These are phyloP conservation scores for Spisula subtruncata DNA, from an alignment of 2,888 invertebrate genomes.

Conservation along the genomic window DNA sequence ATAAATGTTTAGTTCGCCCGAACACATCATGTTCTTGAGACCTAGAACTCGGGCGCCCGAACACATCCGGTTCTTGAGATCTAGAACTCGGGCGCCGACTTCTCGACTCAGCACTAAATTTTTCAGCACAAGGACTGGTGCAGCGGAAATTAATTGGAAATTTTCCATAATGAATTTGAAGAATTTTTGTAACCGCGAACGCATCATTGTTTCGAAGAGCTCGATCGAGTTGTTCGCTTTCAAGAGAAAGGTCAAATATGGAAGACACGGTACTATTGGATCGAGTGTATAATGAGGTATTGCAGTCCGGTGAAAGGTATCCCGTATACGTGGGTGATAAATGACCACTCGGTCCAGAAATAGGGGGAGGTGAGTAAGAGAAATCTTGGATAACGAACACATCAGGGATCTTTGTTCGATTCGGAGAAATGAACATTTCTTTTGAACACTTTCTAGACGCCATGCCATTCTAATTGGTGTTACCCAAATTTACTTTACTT, in stretches of 20 bases:
- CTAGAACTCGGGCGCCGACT: conserved; percentile 81
- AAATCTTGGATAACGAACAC: conserved; percentile 69
- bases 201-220: conserved; percentile 89
- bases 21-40: conserved; percentile 81
- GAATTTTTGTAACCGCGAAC: conserved; percentile 88
- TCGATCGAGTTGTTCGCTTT: conserved; percentile 89
- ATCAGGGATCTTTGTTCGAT: conserved; percentile 66
- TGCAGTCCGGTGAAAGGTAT: conserved; percentile 67
- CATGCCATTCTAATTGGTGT: conserved; percentile 47
- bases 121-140: conserved; percentile 37
- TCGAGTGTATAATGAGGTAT: conserved; percentile 65
- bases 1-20: conserved; percentile 85
- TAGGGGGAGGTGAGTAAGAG: conserved; percentile 35
- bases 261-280: conserved; percentile 88
- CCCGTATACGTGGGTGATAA: conserved; percentile 54
- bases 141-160: conserved; percentile 75
- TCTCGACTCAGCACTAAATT: conserved; percentile 68
- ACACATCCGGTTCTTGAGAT: conserved; percentile 79
- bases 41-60: conserved; percentile 82
- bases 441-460: conserved; percentile 62
- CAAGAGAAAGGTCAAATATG: conserved; percentile 88
- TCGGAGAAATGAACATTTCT: conserved; percentile 64
- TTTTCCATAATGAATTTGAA: conserved; percentile 89
- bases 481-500: background rate
- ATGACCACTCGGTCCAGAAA: conserved; percentile 34